Evolutionary conservation across 2,888 invertebrate species (phyloP).

Genomic region (Trissoscelio sp.): DNA sequence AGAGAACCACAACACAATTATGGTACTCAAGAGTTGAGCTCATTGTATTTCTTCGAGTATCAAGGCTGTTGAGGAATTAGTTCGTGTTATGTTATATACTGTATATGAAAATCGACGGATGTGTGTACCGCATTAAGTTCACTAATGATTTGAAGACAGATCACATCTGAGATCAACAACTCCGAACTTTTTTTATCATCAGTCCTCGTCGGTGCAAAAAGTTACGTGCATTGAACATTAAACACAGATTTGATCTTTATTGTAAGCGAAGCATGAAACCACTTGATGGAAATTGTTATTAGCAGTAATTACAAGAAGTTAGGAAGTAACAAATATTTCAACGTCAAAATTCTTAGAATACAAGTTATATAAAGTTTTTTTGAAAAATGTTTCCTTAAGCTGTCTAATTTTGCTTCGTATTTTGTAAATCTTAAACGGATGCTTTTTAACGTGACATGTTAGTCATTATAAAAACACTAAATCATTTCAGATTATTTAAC

Average conservation of each 20-base stretch:
- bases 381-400: no score
- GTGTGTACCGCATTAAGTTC: constrained; percentile 8
- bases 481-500: no score
- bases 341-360: constrained; percentile 5
- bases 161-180: constrained; percentile 33
- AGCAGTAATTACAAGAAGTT: constrained; percentile 27
- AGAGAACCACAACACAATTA: constrained; percentile 66
- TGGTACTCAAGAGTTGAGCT: constrained; percentile 55
- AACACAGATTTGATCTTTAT: constrained; percentile 40
- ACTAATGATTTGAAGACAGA: constrained; percentile 38
- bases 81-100: constrained; percentile 25
- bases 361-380: no score
- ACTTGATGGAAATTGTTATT: constrained; percentile 20
- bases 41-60: constrained; percentile 64
- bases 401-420: no score
- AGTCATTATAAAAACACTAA: no score
- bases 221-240: constrained; percentile 11
- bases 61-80: constrained; percentile 55
- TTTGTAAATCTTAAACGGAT: no score
- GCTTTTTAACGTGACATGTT: no score
- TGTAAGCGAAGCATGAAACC: constrained; percentile 30
- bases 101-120: constrained; percentile 21
- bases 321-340: constrained; percentile 16
- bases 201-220: constrained; percentile 2
- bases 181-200: constrained; percentile 1